Evolutionary conservation across 2,888 invertebrate species (phyloP).

Genomic region (Chesias legatella): DNA sequence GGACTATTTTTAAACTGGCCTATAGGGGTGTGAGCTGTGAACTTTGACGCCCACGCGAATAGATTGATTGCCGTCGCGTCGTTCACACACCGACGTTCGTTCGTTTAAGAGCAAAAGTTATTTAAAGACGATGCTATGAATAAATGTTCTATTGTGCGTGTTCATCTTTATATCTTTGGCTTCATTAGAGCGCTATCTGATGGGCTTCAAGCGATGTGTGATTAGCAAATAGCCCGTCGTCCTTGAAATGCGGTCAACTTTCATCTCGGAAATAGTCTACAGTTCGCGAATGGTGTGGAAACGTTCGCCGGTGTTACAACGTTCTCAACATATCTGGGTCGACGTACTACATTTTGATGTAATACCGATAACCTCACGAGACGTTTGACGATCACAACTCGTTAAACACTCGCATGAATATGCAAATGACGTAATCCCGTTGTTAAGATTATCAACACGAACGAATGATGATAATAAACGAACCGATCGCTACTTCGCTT

Average conservation of each 20-base stretch:
- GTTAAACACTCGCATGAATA: not conserved
- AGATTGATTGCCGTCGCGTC: slow-evolving; percentile 39
- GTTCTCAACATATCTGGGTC: no score
- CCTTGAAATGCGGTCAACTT: slow-evolving; percentile 1
- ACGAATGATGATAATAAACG: slow-evolving; percentile 8
- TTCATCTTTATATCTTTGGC: slow-evolving; percentile 12
- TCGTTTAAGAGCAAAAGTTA: slow-evolving; percentile 26
- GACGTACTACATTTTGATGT: no score
- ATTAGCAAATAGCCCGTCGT: slow-evolving; percentile 1
- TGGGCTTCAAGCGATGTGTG: slow-evolving; percentile 7
- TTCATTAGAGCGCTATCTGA: slow-evolving; percentile 12
- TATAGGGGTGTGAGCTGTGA: slow-evolving; percentile 47
- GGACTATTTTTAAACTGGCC: slow-evolving; percentile 41
- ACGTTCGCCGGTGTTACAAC: no score
- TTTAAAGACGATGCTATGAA: slow-evolving; percentile 20
- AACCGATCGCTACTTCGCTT: slow-evolving; percentile 1
- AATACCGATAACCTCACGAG: slow-evolving; percentile 1
- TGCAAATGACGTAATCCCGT: slow-evolving; percentile 11
- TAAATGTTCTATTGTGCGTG: slow-evolving; percentile 19
- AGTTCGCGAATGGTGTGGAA: no score
- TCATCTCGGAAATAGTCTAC: no score
- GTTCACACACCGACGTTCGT: slow-evolving; percentile 29
- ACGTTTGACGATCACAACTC: slow-evolving; percentile 1
- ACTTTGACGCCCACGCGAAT: slow-evolving; percentile 59
- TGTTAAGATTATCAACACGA: slow-evolving; percentile 2